Conservation (phyloP, 23 tunicate genomes). For the Ciona savignyi region DNA sequence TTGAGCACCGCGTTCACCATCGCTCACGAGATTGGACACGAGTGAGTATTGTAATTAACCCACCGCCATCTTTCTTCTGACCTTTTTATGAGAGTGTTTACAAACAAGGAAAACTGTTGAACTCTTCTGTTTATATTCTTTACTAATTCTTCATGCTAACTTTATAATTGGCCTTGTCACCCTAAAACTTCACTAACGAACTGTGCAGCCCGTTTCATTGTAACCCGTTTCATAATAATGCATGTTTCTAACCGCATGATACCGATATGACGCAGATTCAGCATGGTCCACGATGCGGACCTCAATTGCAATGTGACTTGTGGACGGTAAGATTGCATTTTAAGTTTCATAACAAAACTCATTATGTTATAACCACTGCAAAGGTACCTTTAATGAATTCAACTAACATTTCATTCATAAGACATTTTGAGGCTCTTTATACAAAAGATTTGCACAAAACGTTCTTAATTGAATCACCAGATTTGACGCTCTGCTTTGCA, state of each 20-base stretch:
- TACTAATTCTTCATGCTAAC: background rate
- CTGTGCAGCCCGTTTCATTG: background rate
- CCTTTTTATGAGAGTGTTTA: background rate
- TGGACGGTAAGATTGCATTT: background rate
- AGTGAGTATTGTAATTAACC: conserved; percentile 48
- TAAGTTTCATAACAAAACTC: too few relatives aligned
- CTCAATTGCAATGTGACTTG: conserved; percentile 28
- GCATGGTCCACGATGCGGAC: conserved; percentile 32
- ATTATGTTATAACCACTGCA: too few relatives aligned
- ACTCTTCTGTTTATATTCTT: background rate
- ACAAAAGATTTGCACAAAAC: background rate
- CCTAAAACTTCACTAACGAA: background rate
- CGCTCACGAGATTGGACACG: conserved; percentile 99
- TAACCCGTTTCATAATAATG: background rate
- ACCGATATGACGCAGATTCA: conserved; percentile 17
- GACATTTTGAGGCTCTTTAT: too few relatives aligned
- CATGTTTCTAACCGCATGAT: conserved; percentile 19
- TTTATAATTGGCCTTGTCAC: background rate
- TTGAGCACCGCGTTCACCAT: conserved; percentile 95
- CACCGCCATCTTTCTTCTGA: background rate
- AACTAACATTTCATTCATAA: too few relatives aligned
- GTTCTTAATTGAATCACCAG: background rate
- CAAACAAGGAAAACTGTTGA: background rate
- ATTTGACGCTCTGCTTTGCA: too few relatives aligned
- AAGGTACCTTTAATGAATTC: too few relatives aligned